phyloP scores from a whole-genome alignment of 2,113 vertebrate genomes.

The Rhombomys opimus region DNA sequence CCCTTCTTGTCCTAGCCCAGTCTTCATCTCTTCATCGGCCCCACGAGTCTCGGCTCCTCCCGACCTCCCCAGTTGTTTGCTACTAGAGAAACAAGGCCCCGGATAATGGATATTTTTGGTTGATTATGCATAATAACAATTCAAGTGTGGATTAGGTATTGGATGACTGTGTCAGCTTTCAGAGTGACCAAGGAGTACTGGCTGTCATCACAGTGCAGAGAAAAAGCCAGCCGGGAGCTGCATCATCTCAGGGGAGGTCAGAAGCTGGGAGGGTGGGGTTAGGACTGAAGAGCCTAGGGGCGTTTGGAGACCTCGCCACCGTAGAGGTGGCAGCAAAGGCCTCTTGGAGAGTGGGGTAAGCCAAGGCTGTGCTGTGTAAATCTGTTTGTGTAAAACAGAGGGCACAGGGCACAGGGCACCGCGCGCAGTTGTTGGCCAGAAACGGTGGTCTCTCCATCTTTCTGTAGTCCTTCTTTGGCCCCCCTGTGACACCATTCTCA shows the following conservation, averaged over 20 bases:
- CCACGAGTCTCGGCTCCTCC: background rate
- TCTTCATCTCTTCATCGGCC: background rate
- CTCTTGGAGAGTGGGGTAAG: background rate
- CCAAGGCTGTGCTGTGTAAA: background rate
- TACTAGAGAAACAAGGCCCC: constrained; percentile 35
- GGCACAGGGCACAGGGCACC: background rate
- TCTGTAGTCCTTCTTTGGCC: background rate
- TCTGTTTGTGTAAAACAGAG: background rate
- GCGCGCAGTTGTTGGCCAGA: background rate
- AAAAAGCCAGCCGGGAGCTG: background rate
- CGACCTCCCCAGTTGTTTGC: background rate
- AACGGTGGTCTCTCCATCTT: constrained; percentile 39
- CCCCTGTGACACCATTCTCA: background rate
- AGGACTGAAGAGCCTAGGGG: background rate
- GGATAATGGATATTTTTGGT: background rate
- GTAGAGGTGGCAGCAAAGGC: background rate
- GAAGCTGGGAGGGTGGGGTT: background rate
- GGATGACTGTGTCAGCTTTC: constrained; percentile 8
- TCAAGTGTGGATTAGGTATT: constrained; percentile 57
- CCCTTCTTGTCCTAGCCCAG: background rate
- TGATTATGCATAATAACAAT: constrained; percentile 54
- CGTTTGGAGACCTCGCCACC: constrained; percentile 7
- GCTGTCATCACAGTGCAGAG: background rate
- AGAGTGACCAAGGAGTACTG: background rate
- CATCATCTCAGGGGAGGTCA: background rate